Base-by-base conservation (phyloP, 2,888 invertebrate genomes). In the Toxonevra muliebris region DNA sequence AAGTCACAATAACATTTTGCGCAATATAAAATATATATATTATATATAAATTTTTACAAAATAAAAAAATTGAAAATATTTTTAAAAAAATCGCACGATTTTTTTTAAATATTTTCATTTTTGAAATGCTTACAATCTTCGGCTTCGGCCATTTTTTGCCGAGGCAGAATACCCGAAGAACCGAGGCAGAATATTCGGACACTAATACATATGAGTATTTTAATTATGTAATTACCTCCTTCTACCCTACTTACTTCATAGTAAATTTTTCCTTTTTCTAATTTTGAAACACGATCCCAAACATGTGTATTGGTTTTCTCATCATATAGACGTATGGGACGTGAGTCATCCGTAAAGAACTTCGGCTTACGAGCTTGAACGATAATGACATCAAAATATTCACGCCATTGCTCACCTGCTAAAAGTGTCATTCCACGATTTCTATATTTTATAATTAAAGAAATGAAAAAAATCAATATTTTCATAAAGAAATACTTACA, bases 321-420 rank as follows among this genome's bases (percentile, higher is more conserved):
- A 80, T 97, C 94, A 82, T 93, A 97, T 52, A 95, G 89, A 71
- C 98, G 87, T 75, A 98, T 93, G 0, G 97, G 97, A 20, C 96
- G 90, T 72, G 95, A 93, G 78, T 92, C 91, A 80, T 96, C 95
- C 0, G 94, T 95, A 86, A 98, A 99, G 87, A 98, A 99, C 79
- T 92, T 91, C 0, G 98, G 98, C 83, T 99, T 98, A 77, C 96
- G 90, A 1, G 98, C 98, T 81, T 94, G 94, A 1, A 96, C 96
- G 68, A 98, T 94, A 52, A 98, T 91, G 19, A 98, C 93, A 85
- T 98, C 96, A 85, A 98, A 98, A 80, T 90, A 92, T 1, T 94
- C 90, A 66, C 91, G 89, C 98, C 98, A 98, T 74, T 95, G 90
- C 7, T 88, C 81, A 0, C 98, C 98, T 1, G 95, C 91, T 75